phyloP scores from a whole-genome alignment of 2,888 invertebrate species.

The Leptothorax acervorum region DNA sequence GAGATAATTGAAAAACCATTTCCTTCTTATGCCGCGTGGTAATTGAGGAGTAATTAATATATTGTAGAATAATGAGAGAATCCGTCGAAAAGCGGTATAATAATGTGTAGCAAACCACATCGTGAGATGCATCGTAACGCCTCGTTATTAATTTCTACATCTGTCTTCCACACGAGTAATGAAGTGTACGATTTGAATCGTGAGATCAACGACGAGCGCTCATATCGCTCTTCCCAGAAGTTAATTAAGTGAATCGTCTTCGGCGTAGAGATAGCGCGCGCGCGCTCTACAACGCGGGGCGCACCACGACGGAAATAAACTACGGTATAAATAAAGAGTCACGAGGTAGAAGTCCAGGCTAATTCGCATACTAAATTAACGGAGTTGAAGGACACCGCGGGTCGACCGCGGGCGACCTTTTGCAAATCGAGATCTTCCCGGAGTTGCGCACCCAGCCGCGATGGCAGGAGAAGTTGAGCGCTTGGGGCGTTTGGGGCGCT shows the following conservation, averaged over 20 bases:
- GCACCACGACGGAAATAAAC: constrained; percentile 23
- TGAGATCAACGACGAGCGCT: background rate
- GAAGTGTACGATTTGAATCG: background rate
- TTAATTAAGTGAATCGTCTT: constrained; percentile 21
- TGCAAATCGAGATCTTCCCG: constrained; percentile 48
- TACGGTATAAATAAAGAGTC: constrained; percentile 48
- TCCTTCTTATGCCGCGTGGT: background rate
- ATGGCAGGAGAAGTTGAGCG: constrained; percentile 71
- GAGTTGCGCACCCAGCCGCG: constrained; percentile 57
- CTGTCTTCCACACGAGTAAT: background rate
- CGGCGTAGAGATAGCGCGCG: constrained; percentile 6
- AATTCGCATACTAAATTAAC: constrained; percentile 54
- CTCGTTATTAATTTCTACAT: constrained; percentile 1
- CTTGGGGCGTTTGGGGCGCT: too few species aligned
- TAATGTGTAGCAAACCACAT: background rate
- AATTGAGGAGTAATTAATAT: constrained; percentile 8
- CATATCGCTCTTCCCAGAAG: background rate
- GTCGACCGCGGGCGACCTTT: constrained; percentile 45
- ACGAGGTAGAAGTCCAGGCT: constrained; percentile 37
- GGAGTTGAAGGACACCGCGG: constrained; percentile 46
- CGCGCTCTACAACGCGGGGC: background rate
- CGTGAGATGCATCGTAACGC: background rate
- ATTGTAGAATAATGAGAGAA: background rate
- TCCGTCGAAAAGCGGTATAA: background rate
- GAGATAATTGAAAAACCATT: background rate